Evolutionary conservation across 2,888 invertebrate species (phyloP).

Genomic region (Podabrus alpinus): DNA sequence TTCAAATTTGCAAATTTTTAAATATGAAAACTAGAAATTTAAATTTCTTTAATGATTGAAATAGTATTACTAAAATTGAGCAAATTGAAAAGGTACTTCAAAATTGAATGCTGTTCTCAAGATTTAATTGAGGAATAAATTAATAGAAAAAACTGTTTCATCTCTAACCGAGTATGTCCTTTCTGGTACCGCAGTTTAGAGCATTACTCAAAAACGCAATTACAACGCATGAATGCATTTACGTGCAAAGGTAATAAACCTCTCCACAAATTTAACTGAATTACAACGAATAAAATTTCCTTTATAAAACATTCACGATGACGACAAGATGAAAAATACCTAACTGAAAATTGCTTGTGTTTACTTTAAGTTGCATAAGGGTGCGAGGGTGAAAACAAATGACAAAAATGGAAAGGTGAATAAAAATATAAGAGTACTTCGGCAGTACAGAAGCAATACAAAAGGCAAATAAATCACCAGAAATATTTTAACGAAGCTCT

Average conservation of each 20-base stretch:
- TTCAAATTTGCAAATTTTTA: too few species aligned
- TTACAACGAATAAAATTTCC: neutral
- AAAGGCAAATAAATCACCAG: constrained; percentile 20
- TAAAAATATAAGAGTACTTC: constrained; percentile 21
- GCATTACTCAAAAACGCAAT: constrained; percentile 14
- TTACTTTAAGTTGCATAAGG: constrained; percentile 34
- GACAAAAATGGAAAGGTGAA: constrained; percentile 32
- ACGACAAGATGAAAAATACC: constrained; percentile 43
- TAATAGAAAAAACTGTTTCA: neutral
- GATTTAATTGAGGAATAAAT: neutral
- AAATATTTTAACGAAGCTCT: constrained; percentile 20
- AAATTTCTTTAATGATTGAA: too few species aligned
- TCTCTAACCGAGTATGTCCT: neutral
- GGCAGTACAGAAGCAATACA: constrained; percentile 14
- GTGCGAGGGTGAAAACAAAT: constrained; percentile 42
- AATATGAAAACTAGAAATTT: too few species aligned
- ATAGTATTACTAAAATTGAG: neutral
- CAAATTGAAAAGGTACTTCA: neutral
- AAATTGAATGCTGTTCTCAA: neutral
- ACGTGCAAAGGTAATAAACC: constrained; percentile 4
- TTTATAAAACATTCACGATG: constrained; percentile 17
- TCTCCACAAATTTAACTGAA: constrained; percentile 1
- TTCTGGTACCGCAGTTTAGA: neutral
- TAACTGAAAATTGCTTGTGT: constrained; percentile 43
- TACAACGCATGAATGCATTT: constrained; percentile 10